Percentiles rank a stretch among this genome's conserved stretches.
These are phyloP conservation scores for Tetrapedia diversipes DNA, from an alignment of 2,888 invertebrate genomes.

Conservation along the genomic window DNA sequence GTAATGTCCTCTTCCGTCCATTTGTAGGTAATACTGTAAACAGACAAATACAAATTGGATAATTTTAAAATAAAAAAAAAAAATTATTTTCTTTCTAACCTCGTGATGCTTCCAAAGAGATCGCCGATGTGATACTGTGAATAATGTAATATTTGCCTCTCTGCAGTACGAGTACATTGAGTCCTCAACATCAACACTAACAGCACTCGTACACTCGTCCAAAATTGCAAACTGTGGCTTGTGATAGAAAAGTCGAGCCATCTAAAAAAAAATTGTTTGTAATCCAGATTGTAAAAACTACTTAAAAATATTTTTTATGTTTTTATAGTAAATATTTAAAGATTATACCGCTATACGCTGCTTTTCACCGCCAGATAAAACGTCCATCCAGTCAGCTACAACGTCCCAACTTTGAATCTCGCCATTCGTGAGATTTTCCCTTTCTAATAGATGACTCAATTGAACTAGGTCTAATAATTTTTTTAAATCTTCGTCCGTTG, in stretches of 20 bases:
- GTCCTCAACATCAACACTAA: slow-evolving; percentile 99
- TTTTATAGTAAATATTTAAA: background rate
- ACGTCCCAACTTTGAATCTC: slow-evolving; percentile 91
- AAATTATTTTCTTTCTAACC: slow-evolving; percentile 79
- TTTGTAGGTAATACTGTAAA: slow-evolving; percentile 92
- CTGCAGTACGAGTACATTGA: slow-evolving; percentile 98
- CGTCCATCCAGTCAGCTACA: slow-evolving; percentile 99
- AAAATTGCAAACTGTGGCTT: slow-evolving; percentile 99
- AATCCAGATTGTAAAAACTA: background rate
- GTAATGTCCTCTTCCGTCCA: slow-evolving; percentile 97
- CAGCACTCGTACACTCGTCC: slow-evolving; percentile 99
- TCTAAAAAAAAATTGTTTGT: slow-evolving; percentile 83
- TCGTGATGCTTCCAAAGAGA: slow-evolving; percentile 99
- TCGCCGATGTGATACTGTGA: slow-evolving; percentile 98
- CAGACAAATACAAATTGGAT: slow-evolving; percentile 18
- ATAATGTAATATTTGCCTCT: slow-evolving; percentile 93
- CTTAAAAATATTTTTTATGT: background rate
- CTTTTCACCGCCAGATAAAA: slow-evolving; percentile 98
- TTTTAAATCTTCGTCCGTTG: slow-evolving; percentile 89
- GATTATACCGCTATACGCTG: slow-evolving; percentile 94
- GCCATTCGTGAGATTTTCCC: slow-evolving; percentile 86
- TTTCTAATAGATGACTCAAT: slow-evolving; percentile 90
- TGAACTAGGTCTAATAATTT: slow-evolving; percentile 92
- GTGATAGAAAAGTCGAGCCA: slow-evolving; percentile 98
- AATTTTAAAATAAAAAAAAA: background rate